A percentile compares a stretch with the other conserved stretches of the same genome.
phyloP scores from a whole-genome alignment of 1,140 invertebrate species.

The Anastatus disparis region DNA sequence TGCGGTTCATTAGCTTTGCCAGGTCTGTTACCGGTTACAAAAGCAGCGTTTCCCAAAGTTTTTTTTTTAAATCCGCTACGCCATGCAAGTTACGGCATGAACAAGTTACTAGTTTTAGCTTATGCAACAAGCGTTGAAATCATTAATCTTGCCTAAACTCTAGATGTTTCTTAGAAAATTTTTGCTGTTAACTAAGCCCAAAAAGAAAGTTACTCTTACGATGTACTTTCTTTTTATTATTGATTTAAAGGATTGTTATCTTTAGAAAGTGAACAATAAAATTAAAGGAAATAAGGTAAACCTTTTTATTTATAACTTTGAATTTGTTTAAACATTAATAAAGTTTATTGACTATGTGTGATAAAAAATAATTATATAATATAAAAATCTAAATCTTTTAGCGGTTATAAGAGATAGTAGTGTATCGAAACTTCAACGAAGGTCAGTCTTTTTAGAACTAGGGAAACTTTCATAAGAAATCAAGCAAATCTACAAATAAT shows the following conservation, averaged over 20 bases:
- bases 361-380: neutral
- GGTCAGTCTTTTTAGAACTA: neutral
- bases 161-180: neutral
- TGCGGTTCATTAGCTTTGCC: conserved; percentile 3
- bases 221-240: neutral
- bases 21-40: conserved; percentile 7
- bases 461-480: conserved; percentile 10
- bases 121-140: conserved; percentile 27
- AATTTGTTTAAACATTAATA: neutral
- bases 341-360: too few relatives aligned
- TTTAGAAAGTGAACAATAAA: neutral
- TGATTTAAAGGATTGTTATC: neutral
- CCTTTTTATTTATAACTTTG: neutral
- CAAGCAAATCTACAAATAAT: neutral
- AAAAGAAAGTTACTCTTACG: neutral
- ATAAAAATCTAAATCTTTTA: neutral
- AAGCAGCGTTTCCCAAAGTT: conserved; percentile 17
- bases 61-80: neutral
- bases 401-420: neutral
- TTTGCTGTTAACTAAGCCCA: neutral
- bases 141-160: conserved; percentile 19
- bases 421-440: conserved; percentile 9
- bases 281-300: neutral
- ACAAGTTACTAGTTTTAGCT: neutral
- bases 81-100: conserved; percentile 18